These are phyloP conservation scores for Sebastes jordani DNA, from an alignment of 2,797 vertebrate species.

Conservation along the genomic window DNA sequence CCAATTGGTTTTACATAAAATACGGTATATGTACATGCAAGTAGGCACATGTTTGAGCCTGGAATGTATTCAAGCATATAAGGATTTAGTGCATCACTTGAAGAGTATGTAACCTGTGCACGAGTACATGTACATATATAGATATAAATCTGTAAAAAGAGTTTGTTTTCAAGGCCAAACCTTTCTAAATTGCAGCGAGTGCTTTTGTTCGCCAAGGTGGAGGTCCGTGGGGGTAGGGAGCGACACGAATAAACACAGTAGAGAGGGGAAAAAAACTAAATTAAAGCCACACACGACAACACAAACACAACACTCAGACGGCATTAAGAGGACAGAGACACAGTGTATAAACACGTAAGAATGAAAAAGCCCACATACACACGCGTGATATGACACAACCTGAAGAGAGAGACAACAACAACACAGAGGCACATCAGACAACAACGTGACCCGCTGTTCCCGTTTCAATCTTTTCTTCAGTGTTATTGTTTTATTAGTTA, in stretches of 20 bases:
- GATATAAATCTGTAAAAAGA: not conserved
- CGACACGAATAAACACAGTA: conserved; percentile 61
- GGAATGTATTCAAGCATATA: not conserved
- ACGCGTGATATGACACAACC: conserved; percentile 90
- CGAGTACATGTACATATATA: conserved; percentile 23
- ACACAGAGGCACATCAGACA: conserved; percentile 83
- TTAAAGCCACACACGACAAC: conserved; percentile 74
- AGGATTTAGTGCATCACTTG: not conserved
- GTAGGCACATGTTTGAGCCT: not conserved
- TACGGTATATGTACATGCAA: conserved; percentile 10
- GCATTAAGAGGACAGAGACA: conserved; percentile 75
- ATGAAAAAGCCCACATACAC: conserved; percentile 89
- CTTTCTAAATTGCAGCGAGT: conserved; percentile 28
- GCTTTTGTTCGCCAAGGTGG: conserved; percentile 60
- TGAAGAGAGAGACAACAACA: conserved; percentile 86
- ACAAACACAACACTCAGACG: conserved; percentile 79
- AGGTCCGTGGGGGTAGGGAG: conserved; percentile 69
- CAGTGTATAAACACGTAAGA: conserved; percentile 80
- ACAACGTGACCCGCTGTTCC: conserved; percentile 71
- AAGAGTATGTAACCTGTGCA: not conserved
- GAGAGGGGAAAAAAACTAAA: conserved; percentile 48
- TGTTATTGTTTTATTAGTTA: conserved; percentile 57
- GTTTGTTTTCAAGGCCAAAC: not conserved
- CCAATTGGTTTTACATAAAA: conserved; percentile 16
- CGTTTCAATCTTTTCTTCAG: conserved; percentile 65